Conservation (phyloP, 2,888 invertebrate genomes). For the Alitta virens region DNA sequence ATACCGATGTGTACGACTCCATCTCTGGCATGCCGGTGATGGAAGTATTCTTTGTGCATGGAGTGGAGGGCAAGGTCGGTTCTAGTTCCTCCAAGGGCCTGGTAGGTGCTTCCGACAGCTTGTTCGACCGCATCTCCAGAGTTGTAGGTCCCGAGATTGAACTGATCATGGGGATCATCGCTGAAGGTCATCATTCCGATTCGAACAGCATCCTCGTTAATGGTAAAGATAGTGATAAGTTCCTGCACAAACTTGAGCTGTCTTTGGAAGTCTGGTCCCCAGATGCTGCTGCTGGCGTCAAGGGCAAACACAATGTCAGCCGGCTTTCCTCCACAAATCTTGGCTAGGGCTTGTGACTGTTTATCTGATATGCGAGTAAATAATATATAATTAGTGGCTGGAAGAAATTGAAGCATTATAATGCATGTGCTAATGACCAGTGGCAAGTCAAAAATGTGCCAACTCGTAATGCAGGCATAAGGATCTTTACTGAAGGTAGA, state of each 20-base stretch:
- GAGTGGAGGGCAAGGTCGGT: constrained; percentile 24
- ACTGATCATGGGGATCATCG: constrained; percentile 1
- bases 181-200: constrained; percentile 15
- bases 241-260: constrained; percentile 14
- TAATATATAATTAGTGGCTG: too few relatives aligned
- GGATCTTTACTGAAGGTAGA: too few relatives aligned
- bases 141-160: not conserved
- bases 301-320: constrained; percentile 14
- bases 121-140: not conserved
- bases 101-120: constrained; percentile 3
- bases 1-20: constrained; percentile 38
- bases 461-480: too few relatives aligned
- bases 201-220: not conserved
- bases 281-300: constrained; percentile 12
- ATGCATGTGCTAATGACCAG: too few relatives aligned
- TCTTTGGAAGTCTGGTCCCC: constrained; percentile 12
- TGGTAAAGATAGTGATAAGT: constrained; percentile 4
- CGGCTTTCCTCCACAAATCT: constrained; percentile 9
- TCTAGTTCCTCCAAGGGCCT: constrained; percentile 22
- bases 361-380: too few relatives aligned
- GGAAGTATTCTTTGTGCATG: constrained; percentile 13
- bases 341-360: not conserved
- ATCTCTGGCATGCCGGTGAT: constrained; percentile 25
- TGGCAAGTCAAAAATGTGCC: too few relatives aligned
- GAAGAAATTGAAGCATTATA: too few relatives aligned